Base-by-base conservation (phyloP, 2,888 invertebrate species). In the Omphaloscelis lunosa region DNA sequence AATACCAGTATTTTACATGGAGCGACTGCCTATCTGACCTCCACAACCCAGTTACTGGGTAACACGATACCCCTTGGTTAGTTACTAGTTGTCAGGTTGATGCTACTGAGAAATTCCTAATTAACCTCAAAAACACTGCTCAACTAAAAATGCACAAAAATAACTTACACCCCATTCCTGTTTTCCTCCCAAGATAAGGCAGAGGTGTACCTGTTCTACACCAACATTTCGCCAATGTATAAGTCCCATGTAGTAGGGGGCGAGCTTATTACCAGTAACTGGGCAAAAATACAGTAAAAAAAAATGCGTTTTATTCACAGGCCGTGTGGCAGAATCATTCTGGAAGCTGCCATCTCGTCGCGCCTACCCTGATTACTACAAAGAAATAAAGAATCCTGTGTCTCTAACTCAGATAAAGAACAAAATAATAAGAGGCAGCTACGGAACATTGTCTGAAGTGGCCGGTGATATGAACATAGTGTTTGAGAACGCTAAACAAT, bases 321-420 rank as follows among this genome's bases (percentile, higher is more conserved):
- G 99, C 3, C 97, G 98, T n/a, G 97, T 99, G 91, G 98, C 98
- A 45, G 99, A 99, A 91, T 99, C 99, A 0, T 99, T 99, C 95
- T 98, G 98, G 97, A 98, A 98, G 90, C 96, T 99, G 77, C 99
- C 99, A 0, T 99, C 98, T 12, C 98, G 98, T 66, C 97, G 99
- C 77, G 98, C 98, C 86, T 99, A 99, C 96, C 99, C 99, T 0
- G 99, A 99, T 95, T 99, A 99, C 94, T 99, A 99, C 95, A 98
- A 98, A 89, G 99, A 99, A 93, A 99, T 99, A 72, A 99, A 99
- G 92, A 98, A 98, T 91, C 99, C 99, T 0, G 98, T 99, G 88
- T 99, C 99, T 0, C 96, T 99, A 90, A 98, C 98, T 87, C 99
- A 99, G 96, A 99, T 99, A 80, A 97, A 98, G 86, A 98, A 98